phyloP scores from a whole-genome alignment of 2,888 invertebrate genomes.

The Diplazon laetatorius region DNA sequence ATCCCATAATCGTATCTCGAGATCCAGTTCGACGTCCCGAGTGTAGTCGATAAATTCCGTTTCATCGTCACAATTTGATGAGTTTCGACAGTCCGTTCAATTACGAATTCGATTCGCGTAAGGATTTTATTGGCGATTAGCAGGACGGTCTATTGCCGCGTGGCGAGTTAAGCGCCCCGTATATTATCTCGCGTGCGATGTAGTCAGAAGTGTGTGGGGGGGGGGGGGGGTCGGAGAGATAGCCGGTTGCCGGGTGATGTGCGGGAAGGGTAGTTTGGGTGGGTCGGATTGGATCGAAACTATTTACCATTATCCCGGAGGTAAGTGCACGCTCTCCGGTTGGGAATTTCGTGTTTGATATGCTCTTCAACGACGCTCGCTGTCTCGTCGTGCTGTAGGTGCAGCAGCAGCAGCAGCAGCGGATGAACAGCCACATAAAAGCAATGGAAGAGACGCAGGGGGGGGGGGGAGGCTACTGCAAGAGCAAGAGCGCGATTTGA shows the following conservation, averaged over 20 bases:
- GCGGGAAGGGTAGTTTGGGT: too few species aligned
- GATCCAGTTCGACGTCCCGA: not conserved
- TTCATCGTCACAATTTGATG: not conserved
- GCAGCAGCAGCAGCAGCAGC: slow-evolving; percentile 49
- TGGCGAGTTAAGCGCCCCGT: slow-evolving; percentile 13
- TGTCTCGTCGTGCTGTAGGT: slow-evolving; percentile 28
- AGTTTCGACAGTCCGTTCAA: not conserved
- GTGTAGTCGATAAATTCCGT: not conserved
- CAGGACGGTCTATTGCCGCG: not conserved
- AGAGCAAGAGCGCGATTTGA: slow-evolving; percentile 28
- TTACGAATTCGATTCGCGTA: not conserved
- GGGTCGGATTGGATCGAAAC: slow-evolving; percentile 32
- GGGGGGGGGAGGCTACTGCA: too few species aligned
- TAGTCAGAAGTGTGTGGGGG: slow-evolving; percentile 6
- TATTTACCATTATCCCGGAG: slow-evolving; percentile 45
- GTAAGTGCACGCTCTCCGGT: slow-evolving; percentile 25
- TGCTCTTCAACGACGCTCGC: slow-evolving; percentile 33
- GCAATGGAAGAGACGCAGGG: slow-evolving; percentile 24
- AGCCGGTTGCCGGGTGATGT: too few species aligned
- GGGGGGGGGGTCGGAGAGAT: too few species aligned
- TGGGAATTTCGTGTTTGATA: slow-evolving; percentile 44
- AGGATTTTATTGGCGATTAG: slow-evolving; percentile 24
- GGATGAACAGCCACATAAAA: slow-evolving; percentile 54
- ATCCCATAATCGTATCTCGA: not conserved
- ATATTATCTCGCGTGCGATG: slow-evolving; percentile 16